Percentiles rank a stretch among this genome's conserved stretches.
Evolutionary conservation across 2,113 vertebrate species (phyloP).

Genomic region (Ceyx cyanopectus): DNA sequence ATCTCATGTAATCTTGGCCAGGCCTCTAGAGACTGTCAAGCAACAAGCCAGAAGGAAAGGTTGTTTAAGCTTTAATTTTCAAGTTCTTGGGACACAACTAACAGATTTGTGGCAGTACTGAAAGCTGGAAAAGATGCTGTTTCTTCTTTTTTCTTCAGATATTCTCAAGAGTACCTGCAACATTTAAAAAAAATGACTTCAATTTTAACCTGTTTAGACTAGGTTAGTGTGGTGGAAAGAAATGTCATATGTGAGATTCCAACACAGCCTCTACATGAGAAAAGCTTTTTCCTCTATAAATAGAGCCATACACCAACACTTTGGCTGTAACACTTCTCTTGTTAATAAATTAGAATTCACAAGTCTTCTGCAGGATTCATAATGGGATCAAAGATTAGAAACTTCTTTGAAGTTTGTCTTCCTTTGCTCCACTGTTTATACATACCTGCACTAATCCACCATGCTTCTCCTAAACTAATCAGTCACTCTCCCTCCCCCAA

Average conservation of each 20-base stretch:
- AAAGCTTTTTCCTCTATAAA: slow-evolving; percentile 28
- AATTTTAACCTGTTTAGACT: slow-evolving; percentile 33
- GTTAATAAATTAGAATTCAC: slow-evolving; percentile 42
- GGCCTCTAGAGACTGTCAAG: not conserved
- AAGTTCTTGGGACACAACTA: slow-evolving; percentile 31
- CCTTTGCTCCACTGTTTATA: slow-evolving; percentile 12
- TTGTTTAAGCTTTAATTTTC: slow-evolving; percentile 20
- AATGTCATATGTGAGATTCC: not conserved
- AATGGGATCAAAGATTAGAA: slow-evolving; percentile 58
- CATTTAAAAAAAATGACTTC: slow-evolving; percentile 20
- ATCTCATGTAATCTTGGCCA: not conserved
- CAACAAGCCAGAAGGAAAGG: not conserved
- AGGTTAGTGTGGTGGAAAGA: slow-evolving; percentile 23
- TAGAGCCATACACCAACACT: not conserved
- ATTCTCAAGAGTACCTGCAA: slow-evolving; percentile 18
- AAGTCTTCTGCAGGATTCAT: slow-evolving; percentile 38
- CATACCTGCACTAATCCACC: slow-evolving; percentile 37
- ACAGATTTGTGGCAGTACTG: not conserved
- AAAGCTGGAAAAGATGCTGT: not conserved
- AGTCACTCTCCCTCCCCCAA: not conserved
- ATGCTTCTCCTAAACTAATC: not conserved
- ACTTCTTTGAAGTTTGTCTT: slow-evolving; percentile 61
- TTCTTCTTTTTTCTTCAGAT: slow-evolving; percentile 10
- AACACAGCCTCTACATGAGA: not conserved
- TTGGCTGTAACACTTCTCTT: not conserved